A percentile compares a stretch with the other conserved stretches of the same genome.
These are phyloP conservation scores for Aphidius colemani DNA, from an alignment of 2,888 invertebrate genomes.

Conservation along the genomic window DNA sequence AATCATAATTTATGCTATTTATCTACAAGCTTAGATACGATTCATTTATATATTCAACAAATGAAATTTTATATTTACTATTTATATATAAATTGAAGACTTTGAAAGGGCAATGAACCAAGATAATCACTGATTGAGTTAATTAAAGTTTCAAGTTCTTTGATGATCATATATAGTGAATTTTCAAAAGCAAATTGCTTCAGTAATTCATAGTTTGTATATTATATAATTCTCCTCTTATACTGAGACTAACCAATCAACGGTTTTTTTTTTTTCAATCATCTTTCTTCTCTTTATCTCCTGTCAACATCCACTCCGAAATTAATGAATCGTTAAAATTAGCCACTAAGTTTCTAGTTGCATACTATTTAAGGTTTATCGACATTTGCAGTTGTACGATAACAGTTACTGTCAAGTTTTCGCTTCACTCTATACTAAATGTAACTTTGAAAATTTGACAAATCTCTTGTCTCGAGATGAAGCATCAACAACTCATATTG, in stretches of 20 bases:
- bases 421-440: no score
- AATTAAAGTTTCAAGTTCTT: slow-evolving; percentile 45
- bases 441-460: not conserved
- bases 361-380: slow-evolving; percentile 15
- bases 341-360: slow-evolving; percentile 23
- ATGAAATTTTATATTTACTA: no score
- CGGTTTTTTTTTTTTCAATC: not conserved
- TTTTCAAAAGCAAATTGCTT: slow-evolving; percentile 21
- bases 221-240: no score
- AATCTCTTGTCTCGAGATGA: no score
- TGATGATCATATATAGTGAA: slow-evolving; percentile 33
- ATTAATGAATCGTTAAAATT: slow-evolving; percentile 33
- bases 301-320: slow-evolving; percentile 12
- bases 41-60: no score
- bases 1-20: not conserved
- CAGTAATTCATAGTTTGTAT: no score
- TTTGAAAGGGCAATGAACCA: slow-evolving; percentile 45
- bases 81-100: no score
- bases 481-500: no score
- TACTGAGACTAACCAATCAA: not conserved
- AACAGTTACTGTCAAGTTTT: no score
- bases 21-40: no score
- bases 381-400: not conserved
- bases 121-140: slow-evolving; percentile 52
- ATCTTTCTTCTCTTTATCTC: slow-evolving; percentile 6